Evolutionary conservation across 2,797 vertebrate genomes (phyloP), one percentile per base, ranked within the genome.

Genomic region (Sebastiscus tertius): DNA sequence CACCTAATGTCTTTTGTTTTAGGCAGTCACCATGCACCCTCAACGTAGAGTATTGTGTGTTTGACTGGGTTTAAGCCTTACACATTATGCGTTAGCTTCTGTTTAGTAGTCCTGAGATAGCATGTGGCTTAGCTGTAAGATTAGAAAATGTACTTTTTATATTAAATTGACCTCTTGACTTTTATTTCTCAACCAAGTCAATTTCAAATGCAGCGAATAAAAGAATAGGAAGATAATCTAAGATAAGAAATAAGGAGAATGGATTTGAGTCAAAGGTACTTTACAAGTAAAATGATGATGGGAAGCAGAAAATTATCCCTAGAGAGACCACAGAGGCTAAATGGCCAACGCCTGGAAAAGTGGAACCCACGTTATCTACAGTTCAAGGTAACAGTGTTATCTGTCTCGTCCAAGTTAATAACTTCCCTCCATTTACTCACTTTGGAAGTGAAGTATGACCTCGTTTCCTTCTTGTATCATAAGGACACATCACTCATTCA

Each of bases 361-460:
- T 78, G 36, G 82, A 92, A 84, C 87, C 80, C 73, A 3, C 63
- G 82, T 92, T 93, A 93, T 94, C 91, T 89, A 42, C 88, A 87
- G 86, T 91, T 87, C 90, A 94, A 90, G 87, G 87, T 89, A 89
- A 90, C 84, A 0, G 74, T 36, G 86, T 94, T 95, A 94, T 96
- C 94, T 92, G 72, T 77, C 85, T 82, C 46, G 20, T 86, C 81
- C 91, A 88, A 84, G 84, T 93, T 94, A 95, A 92, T 95, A 91
- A 91, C 94, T 90, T 93, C 82, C 86, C 88, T 91, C 79, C 80
- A 83, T 90, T 93, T 92, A 61, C 83, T 88, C 78, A 65, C 83
- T 88, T 82, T 82, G 85, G 81, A 90, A 84, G 83, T 85, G 79
- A 83, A 88, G 78, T 70, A 74, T 85, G 85, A 79, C 86, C 91